phyloP scores from a whole-genome alignment of 2,113 vertebrate genomes.

The Salvator merianae region DNA sequence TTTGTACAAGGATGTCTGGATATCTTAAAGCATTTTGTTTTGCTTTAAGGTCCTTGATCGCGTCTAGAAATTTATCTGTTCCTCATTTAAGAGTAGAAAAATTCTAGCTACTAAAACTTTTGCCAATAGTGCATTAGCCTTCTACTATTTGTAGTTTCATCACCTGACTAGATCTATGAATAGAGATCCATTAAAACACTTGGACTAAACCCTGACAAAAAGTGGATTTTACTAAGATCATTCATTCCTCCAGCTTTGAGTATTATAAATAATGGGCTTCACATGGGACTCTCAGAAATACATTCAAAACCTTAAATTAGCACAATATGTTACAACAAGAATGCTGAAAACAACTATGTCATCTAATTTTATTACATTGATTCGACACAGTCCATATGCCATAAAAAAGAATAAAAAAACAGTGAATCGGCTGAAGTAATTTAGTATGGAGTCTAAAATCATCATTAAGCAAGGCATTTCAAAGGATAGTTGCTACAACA shows the following conservation, averaged over 20 bases:
- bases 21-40: no score
- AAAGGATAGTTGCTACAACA: no score
- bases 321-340: not conserved
- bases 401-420: no score
- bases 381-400: not conserved
- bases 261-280: not conserved
- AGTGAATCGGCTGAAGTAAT: no score
- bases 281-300: not conserved
- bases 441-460: no score
- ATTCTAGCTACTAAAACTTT: not conserved
- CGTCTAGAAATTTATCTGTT: not conserved
- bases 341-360: not conserved
- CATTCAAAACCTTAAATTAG: not conserved
- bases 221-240: not conserved
- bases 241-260: not conserved
- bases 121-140: not conserved
- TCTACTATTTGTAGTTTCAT: not conserved
- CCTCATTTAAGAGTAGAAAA: not conserved
- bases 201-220: not conserved
- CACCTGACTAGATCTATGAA: not conserved
- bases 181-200: not conserved
- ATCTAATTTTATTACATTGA: not conserved
- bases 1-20: no score
- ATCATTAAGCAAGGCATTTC: no score
- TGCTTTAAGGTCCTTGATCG: no score